Evolutionary conservation across 35 echinoderm and acorn worm genomes (phyloP).

Genomic region (Ophiothrix spiculata): DNA sequence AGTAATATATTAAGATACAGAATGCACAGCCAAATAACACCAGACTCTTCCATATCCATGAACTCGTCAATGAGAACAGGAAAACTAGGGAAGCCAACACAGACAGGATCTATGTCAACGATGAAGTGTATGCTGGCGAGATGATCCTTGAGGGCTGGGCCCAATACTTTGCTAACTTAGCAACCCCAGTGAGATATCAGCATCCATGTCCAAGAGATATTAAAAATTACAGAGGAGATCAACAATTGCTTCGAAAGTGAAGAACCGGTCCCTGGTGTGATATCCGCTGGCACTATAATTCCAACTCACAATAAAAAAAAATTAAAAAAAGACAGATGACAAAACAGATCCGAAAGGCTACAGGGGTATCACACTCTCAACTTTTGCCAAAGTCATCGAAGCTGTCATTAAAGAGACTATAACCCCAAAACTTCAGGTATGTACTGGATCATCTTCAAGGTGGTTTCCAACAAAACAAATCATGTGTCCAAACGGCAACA

Average conservation of each 20-base stretch:
- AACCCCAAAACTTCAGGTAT: not conserved
- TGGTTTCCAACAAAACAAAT: not conserved
- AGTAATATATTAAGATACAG: not conserved
- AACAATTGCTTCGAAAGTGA: not conserved
- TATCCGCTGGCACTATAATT: too few species aligned
- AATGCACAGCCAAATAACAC: not conserved
- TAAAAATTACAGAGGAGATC: not conserved
- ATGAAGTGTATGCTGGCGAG: not conserved
- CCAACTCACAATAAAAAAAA: not conserved
- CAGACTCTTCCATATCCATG: not conserved
- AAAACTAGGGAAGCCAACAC: not conserved
- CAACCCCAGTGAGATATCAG: not conserved
- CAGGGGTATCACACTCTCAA: not conserved
- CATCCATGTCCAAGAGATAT: not conserved
- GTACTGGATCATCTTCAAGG: not conserved
- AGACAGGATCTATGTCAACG: not conserved
- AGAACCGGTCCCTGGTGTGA: too few species aligned
- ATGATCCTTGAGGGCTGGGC: not conserved
- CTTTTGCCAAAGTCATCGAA: not conserved
- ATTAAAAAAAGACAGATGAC: not conserved
- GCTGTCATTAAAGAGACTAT: not conserved
- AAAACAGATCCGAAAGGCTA: not conserved
- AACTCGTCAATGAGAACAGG: not conserved
- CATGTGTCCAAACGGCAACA: not conserved
- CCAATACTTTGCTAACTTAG: not conserved